These are phyloP conservation scores for Rhinichthys klamathensis DNA, from an alignment of 2,113 vertebrate species.

Conservation along the genomic window DNA sequence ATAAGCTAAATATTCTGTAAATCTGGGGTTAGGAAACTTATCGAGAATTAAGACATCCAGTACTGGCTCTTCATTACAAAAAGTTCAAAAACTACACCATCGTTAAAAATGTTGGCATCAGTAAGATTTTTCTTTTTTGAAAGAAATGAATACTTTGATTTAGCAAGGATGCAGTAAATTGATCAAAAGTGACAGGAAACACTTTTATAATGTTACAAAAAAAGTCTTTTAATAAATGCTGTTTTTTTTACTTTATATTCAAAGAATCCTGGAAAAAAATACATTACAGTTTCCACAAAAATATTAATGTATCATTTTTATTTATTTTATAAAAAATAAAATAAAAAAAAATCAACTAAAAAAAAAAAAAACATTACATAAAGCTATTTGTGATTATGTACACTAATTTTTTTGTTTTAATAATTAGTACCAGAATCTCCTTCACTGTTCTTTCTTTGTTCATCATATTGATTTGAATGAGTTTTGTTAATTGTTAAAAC, in stretches of 20 bases:
- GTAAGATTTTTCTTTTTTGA: neutral
- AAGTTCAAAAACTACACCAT: neutral
- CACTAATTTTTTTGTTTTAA: neutral
- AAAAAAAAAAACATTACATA: neutral
- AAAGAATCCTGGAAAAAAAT: too few relatives aligned
- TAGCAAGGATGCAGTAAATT: too few relatives aligned
- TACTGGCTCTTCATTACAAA: neutral
- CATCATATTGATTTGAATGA: neutral
- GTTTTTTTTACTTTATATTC: too few relatives aligned
- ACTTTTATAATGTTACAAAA: too few relatives aligned
- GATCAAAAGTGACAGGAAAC: too few relatives aligned
- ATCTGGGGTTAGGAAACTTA: neutral
- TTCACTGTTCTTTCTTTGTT: neutral
- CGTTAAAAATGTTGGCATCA: neutral
- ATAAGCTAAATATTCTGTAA: neutral
- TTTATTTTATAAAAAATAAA: neutral
- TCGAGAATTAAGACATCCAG: neutral
- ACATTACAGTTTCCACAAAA: neutral
- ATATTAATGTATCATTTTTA: neutral
- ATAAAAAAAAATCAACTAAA: too few relatives aligned
- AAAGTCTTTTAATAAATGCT: too few relatives aligned
- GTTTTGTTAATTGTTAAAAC: too few relatives aligned
- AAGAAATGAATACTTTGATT: too few relatives aligned
- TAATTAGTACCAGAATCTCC: neutral
- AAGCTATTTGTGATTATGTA: neutral